phyloP scores from a whole-genome alignment of 2,113 vertebrate genomes.

The Toxotes chatareus region DNA sequence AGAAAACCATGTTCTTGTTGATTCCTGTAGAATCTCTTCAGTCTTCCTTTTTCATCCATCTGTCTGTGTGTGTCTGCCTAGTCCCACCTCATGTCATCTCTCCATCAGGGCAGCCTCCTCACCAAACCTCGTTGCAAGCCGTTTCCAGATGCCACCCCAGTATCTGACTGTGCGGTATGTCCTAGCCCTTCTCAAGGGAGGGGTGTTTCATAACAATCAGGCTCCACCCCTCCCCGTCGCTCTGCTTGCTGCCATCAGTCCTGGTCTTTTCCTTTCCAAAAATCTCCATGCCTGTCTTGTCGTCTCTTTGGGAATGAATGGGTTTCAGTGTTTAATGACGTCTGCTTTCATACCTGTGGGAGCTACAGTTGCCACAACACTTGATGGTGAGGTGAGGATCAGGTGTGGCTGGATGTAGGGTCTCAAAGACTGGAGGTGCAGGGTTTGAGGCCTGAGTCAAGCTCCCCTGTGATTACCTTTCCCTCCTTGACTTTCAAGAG shows the following conservation, averaged over 20 bases:
- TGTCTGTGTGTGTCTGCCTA: constrained; percentile 71
- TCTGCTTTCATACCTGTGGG: constrained; percentile 29
- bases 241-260: constrained; percentile 64
- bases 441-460: not conserved
- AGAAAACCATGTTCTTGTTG: constrained; percentile 25
- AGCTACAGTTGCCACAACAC: not conserved
- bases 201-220: constrained; percentile 69
- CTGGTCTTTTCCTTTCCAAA: constrained; percentile 52
- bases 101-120: constrained; percentile 90
- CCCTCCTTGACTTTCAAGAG: constrained; percentile 42
- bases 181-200: constrained; percentile 73
- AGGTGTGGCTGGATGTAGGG: not conserved
- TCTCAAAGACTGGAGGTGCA: constrained; percentile 16
- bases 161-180: constrained; percentile 90
- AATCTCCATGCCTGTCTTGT: constrained; percentile 48
- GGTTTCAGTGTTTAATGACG: constrained; percentile 31
- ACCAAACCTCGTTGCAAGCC: constrained; percentile 87
- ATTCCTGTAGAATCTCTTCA: constrained; percentile 31
- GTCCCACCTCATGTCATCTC: constrained; percentile 86
- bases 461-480: constrained; percentile 52
- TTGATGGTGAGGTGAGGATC: not conserved
- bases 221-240: constrained; percentile 40
- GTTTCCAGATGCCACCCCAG: constrained; percentile 85
- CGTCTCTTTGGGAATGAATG: constrained; percentile 36
- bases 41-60: constrained; percentile 55